Percentiles rank a stretch among this genome's conserved stretches.
Evolutionary conservation across 2,113 vertebrate species (phyloP).

Genomic region (Bubo scandiacus): DNA sequence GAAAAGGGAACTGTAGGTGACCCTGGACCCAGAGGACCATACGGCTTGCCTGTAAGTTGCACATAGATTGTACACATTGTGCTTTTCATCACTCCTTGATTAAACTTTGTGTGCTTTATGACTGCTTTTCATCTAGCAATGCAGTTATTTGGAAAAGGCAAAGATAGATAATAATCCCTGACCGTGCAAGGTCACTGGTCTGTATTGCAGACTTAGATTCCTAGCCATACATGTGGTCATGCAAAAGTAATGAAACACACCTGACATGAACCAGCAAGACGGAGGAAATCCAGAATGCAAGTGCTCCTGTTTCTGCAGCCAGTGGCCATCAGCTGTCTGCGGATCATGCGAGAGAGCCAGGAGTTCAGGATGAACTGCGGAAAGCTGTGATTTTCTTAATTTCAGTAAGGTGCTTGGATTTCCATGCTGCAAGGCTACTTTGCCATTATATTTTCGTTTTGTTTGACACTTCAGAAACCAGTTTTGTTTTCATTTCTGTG

Average conservation of each 20-base stretch:
- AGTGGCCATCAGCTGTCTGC: neutral
- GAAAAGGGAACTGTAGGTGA: conserved; percentile 87
- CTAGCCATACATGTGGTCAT: neutral
- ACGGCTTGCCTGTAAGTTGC: conserved; percentile 93
- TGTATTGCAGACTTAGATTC: neutral
- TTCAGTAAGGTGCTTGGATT: neutral
- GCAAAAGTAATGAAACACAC: neutral
- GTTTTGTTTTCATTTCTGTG: neutral
- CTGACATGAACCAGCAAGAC: neutral
- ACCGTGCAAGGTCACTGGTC: neutral
- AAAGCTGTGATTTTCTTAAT: neutral
- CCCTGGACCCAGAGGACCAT: conserved; percentile 92
- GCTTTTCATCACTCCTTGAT: conserved; percentile 3
- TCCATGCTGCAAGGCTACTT: neutral
- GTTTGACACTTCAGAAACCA: neutral
- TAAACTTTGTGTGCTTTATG: conserved; percentile 1
- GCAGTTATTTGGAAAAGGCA: neutral
- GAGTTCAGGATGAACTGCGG: neutral
- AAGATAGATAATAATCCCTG: neutral
- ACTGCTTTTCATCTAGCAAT: neutral
- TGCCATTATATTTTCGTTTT: neutral
- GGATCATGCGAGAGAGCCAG: neutral
- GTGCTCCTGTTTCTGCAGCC: neutral
- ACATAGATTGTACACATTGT: neutral
- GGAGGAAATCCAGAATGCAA: neutral